Evolutionary conservation across 53 echinoderm and acorn worm species (phyloP).

Genomic region (Astropecten irregularis): DNA sequence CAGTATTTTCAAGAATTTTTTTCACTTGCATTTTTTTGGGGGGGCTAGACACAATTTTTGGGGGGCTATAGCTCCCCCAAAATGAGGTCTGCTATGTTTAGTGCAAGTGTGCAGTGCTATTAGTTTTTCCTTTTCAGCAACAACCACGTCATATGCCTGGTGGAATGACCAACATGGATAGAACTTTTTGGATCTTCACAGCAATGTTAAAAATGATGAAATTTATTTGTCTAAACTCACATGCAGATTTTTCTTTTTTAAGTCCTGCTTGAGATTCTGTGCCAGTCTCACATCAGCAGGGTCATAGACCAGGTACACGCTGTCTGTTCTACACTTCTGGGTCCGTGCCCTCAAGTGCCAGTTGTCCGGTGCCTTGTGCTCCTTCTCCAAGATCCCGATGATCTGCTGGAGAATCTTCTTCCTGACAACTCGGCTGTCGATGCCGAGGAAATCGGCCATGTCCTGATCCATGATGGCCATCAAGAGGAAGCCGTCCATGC

Average conservation of each 20-base stretch:
- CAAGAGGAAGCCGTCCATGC: constrained; percentile 89
- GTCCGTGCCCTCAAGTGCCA: constrained; percentile 95
- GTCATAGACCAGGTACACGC: constrained; percentile 87
- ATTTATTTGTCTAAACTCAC: constrained; percentile 40
- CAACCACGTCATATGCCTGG: too few relatives aligned
- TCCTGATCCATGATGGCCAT: constrained; percentile 92
- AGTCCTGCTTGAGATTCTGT: constrained; percentile 90
- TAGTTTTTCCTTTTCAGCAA: too few relatives aligned
- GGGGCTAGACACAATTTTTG: too few relatives aligned
- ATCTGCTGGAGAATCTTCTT: constrained; percentile 93
- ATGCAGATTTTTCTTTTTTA: constrained; percentile 78
- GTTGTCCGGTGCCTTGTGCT: constrained; percentile 80
- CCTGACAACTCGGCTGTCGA: constrained; percentile 88
- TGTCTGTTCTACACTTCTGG: constrained; percentile 72
- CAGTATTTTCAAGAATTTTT: too few relatives aligned
- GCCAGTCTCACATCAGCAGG: constrained; percentile 92
- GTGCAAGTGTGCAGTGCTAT: too few relatives aligned
- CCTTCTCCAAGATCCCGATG: constrained; percentile 83
- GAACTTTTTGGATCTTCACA: too few relatives aligned
- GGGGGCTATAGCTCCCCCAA: too few relatives aligned
- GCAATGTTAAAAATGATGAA: too few relatives aligned
- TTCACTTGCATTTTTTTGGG: too few relatives aligned
- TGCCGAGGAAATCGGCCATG: constrained; percentile 71
- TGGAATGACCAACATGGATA: too few relatives aligned
- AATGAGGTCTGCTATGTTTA: too few relatives aligned